A percentile compares a stretch with the other conserved stretches of the same genome.
phyloP scores from a whole-genome alignment of 2,113 vertebrate species.

The Oostethus manadensis region DNA sequence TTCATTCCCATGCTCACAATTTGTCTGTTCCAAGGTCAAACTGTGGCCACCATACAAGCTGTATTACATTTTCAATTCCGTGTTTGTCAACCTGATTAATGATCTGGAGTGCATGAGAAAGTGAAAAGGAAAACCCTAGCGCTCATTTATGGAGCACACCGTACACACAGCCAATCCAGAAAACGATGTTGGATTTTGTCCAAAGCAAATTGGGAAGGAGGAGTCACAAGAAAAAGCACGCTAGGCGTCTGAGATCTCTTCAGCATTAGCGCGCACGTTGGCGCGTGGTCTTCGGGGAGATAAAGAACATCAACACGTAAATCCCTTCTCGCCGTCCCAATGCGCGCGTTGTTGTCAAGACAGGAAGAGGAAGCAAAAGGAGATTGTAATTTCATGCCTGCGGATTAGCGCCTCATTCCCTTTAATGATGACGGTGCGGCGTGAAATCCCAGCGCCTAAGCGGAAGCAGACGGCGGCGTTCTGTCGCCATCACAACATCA shows the following conservation, averaged over 20 bases:
- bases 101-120: too few relatives aligned
- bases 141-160: neutral
- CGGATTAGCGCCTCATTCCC: slow-evolving; percentile 67
- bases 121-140: neutral
- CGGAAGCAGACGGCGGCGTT: slow-evolving; percentile 41
- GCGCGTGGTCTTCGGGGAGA: slow-evolving; percentile 58
- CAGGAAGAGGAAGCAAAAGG: slow-evolving; percentile 44
- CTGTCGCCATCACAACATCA: slow-evolving; percentile 33
- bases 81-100: too few relatives aligned
- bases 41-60: too few relatives aligned
- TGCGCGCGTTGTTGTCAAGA: slow-evolving; percentile 52
- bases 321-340: slow-evolving; percentile 57
- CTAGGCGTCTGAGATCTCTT: slow-evolving; percentile 70
- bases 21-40: too few relatives aligned
- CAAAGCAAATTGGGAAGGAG: neutral
- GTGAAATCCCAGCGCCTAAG: slow-evolving; percentile 60
- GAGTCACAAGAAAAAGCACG: slow-evolving; percentile 31
- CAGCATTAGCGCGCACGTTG: slow-evolving; percentile 65
- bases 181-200: slow-evolving; percentile 3
- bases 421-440: slow-evolving; percentile 63
- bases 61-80: too few relatives aligned
- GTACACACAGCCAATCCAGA: neutral
- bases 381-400: slow-evolving; percentile 68
- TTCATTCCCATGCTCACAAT: too few relatives aligned
- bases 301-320: slow-evolving; percentile 64